Base-by-base conservation (phyloP, 2,113 vertebrate genomes). In the Limnothrissa miodon region DNA sequence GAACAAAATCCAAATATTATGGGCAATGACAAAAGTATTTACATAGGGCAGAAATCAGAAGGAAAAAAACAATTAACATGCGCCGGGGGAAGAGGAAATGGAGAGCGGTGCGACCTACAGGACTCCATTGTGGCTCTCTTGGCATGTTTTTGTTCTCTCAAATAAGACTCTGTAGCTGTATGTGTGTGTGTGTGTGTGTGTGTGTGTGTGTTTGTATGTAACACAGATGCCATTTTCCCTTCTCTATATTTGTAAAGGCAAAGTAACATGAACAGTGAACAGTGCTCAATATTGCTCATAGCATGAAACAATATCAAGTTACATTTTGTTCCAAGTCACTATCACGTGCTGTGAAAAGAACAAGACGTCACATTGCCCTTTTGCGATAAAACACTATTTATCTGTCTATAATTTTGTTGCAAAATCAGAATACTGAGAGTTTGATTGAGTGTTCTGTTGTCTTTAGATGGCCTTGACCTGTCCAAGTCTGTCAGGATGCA, bases 221-320 rank as follows among this genome's bases (percentile, higher is more conserved):
- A 86, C 84, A 91, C 90, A 89, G 90, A 89, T 86, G 25, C 1
- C 42, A 10, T 8, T 88, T 89, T 92, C 90, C 90, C 85, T 51
- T 11, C 23, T 36, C 70, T 36, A 25, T 44, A 0, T 29, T n/a
- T 79, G 81, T 78, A 66, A n/a, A 83, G 33, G 48, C 17, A 78
- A 29, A 45, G 19, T n/a, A 62, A 45, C 13, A 33, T 23, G 39
- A 39, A 86, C 53, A 10, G 74, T 66, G 45, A 45, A 33, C 25
- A 74, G 25, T 36, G 36, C 45, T 36, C 39, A 53, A 36, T 19
- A 39, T 25, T 83, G 39, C 10, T 45, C 39, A 83, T 6, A 79
- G 51, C 21, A 5, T 23, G 21, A 56, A 19, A 5, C 46, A 48
- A 48, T 11, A 48, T 48, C 36, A 78, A 2, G 51, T 62, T 13